A percentile compares a stretch with the other conserved stretches of the same genome.
These are phyloP conservation scores for Channa striata DNA, from an alignment of 2,797 vertebrate species.

Conservation along the genomic window DNA sequence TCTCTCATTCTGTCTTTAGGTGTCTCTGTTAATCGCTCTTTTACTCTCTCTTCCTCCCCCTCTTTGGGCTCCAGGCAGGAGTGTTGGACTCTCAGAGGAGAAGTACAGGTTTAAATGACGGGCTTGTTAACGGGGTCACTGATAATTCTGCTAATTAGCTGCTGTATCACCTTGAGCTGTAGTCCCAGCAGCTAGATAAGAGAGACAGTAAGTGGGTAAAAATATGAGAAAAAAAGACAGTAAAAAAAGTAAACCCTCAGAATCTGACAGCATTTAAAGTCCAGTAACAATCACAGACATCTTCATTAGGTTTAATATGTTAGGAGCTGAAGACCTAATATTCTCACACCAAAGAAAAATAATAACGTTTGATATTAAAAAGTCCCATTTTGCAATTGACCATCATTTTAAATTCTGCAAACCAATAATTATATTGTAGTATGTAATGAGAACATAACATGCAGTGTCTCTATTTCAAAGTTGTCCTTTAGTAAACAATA, in stretches of 20 bases:
- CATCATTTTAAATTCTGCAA: constrained; percentile 6
- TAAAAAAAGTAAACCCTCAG: constrained; percentile 21
- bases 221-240: constrained; percentile 13
- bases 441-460: constrained; percentile 22
- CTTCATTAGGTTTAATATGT: constrained; percentile 2
- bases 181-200: constrained; percentile 68
- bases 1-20: constrained; percentile 27
- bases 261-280: constrained; percentile 18
- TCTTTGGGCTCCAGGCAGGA: constrained; percentile 49
- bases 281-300: neutral
- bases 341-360: neutral
- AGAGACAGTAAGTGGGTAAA: constrained; percentile 36
- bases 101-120: constrained; percentile 76
- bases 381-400: constrained; percentile 9
- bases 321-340: neutral
- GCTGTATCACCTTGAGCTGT: constrained; percentile 79
- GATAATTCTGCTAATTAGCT: constrained; percentile 83
- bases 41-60: constrained; percentile 20
- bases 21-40: constrained; percentile 27
- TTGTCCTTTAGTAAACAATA: constrained; percentile 13
- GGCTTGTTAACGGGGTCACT: constrained; percentile 81
- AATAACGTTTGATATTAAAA: constrained; percentile 4
- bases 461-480: constrained; percentile 14
- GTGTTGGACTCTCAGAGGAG: constrained; percentile 72
- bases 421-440: constrained; percentile 40